Conservation (phyloP, 1,140 invertebrate species). For the Grapholita molesta region DNA sequence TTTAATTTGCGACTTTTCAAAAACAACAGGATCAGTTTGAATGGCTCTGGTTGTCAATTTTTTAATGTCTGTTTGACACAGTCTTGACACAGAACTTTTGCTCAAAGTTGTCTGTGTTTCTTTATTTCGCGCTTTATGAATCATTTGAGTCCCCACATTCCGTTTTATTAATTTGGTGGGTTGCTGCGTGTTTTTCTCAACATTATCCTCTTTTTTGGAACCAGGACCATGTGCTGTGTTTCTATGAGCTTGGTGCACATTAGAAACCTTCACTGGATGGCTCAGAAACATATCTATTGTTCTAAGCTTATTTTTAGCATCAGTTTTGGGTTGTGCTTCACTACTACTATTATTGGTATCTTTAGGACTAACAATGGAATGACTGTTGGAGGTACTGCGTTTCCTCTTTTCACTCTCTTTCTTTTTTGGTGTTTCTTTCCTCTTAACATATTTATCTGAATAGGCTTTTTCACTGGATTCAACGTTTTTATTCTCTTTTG, state of each 20-base stretch:
- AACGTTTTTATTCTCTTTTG: conserved; percentile 39
- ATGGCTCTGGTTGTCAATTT: conserved; percentile 33
- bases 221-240: conserved; percentile 45
- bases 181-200: conserved; percentile 20
- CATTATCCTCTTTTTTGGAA: conserved; percentile 22
- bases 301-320: conserved; percentile 54
- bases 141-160: conserved; percentile 36
- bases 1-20: conserved; percentile 24
- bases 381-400: conserved; percentile 45
- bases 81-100: conserved; percentile 35
- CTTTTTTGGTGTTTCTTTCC: conserved; percentile 50
- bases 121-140: conserved; percentile 37
- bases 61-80: conserved; percentile 49
- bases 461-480: conserved; percentile 40
- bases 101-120: conserved; percentile 48
- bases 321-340: conserved; percentile 38
- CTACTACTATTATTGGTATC: conserved; percentile 37
- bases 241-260: conserved; percentile 59
- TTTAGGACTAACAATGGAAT: conserved; percentile 49
- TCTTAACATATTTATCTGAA: conserved; percentile 64
- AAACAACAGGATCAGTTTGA: conserved; percentile 43
- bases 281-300: conserved; percentile 66
- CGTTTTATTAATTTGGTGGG: conserved; percentile 31
- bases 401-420: conserved; percentile 47
- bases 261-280: conserved; percentile 45